Base-by-base conservation (phyloP, 2,888 invertebrate genomes). In the Rotaria sp. region DNA sequence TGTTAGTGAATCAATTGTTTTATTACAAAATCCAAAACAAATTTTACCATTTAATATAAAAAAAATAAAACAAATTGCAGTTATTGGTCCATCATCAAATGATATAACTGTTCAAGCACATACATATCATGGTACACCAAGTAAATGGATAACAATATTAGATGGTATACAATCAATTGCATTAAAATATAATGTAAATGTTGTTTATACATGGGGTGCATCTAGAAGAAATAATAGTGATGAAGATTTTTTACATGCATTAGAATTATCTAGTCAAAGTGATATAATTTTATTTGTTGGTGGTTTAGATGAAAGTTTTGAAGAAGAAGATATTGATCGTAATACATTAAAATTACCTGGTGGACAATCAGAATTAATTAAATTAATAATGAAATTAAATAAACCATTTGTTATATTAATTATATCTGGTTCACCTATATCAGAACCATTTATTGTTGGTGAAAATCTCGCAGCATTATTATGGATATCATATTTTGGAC, bases 81-180 rank as follows among this genome's bases (percentile, higher is more conserved):
- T 80, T 45, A 80, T 80, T 80, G 80, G 80, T 80, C 80, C 80
- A 41, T 80, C 80, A 26, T 24, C 80, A 3, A 15, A 80, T 80
- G 80, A 80, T 45, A 45, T 80, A 41, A 45, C n/a, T 80, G 80
- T 80, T n/a, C 80, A 80, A 80, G 80, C 80, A 80, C 80, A 80
- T 80, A 80, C 80, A 45, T 80, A 80, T 45, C 41, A 80, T 45
- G 80, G 80, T n/a, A 80, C 80, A 45, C 80, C 80, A 80, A 80
- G 80, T 80, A 41, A 45, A 80, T 80, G 80, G 80, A 80, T 80
- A 80, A 80, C 80, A 24, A 80, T 45, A 45, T 80, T 80, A n/a
- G 45, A 80, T 80, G 80, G 80, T 80, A 80, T 80, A 41, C 41
- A 41, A 80, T 45, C 80, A 80, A 80, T 80, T 1, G 80, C 80